Evolutionary conservation across 2,888 invertebrate species (phyloP), one percentile per base, ranked within the genome.

Genomic region (Nebria brevicollis): DNA sequence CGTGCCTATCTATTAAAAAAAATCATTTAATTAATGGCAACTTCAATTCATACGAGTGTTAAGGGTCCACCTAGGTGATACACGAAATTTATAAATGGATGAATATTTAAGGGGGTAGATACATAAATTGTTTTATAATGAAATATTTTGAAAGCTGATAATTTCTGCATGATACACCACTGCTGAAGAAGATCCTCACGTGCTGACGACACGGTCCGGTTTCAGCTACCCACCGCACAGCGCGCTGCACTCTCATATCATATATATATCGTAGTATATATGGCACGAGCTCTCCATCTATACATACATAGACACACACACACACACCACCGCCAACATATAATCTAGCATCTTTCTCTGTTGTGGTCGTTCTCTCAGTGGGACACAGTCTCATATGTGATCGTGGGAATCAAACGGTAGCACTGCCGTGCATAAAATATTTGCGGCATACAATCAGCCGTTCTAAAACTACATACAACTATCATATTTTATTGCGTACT

Each of bases 321-420:
- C 11, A 6, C 34, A 34, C 10, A 70, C 70, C 6, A 70, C 8
- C 34, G 70, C 25, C 15, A 25, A 25, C 25, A 66, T 66, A 25
- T 66, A 11, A 70, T 70, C 70, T 70, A 70, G 26, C 70, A 25
- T 70, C 70, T 70, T 64, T 73, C 72, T 73, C 73, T 73, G n/a
- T 64, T 66, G 66, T n/a, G 41, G 15, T 54, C 70, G 65, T 73
- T 43, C 43, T 41, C 79, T 79, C 75, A 75, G 75, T 75, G 78
- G 74, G 73, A 54, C 34, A 79, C 54, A 80, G 79, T 74, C 74
- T 68, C 80, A 80, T 80, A 80, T 75, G 78, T 78, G 80, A 80
- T 80, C 80, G 80, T 80, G 80, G 80, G 80, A 80, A 80, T 80
- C 75, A 74, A 75, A 74, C 68, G 68, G 77, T 77, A 77, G 77